Conservation (phyloP, 2,113 vertebrate species). For the Phrynocephalus versicolor region DNA sequence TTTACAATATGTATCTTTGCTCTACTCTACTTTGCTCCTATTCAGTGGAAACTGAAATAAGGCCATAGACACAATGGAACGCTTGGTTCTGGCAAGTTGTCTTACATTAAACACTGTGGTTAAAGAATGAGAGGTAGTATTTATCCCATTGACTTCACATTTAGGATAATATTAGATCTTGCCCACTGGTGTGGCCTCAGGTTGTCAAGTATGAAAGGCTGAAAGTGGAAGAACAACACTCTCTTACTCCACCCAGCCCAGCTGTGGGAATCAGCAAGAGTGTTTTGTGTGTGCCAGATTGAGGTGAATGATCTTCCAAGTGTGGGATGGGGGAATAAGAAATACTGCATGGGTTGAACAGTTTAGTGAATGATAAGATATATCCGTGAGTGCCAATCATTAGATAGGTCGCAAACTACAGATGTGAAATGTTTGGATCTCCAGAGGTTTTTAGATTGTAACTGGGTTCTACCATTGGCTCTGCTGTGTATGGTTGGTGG, state of each 20-base stretch:
- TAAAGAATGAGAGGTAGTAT: background rate
- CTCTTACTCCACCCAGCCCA: background rate
- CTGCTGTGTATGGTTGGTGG: too few species aligned
- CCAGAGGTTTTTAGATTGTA: too few species aligned
- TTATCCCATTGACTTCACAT: background rate
- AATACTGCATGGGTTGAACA: too few species aligned
- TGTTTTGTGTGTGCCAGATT: background rate
- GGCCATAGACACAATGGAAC: background rate
- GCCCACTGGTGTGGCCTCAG: background rate
- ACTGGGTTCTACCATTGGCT: too few species aligned
- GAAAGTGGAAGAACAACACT: background rate
- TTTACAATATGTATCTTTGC: background rate
- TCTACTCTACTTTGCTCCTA: background rate
- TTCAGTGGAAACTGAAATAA: background rate
- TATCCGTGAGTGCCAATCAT: too few species aligned
- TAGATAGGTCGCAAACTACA: too few species aligned
- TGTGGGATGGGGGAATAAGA: too few species aligned
- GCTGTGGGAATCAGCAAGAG: background rate
- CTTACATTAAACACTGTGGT: background rate
- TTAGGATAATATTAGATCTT: background rate
- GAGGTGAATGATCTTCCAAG: too few species aligned
- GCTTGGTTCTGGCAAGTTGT: background rate
- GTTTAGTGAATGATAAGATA: too few species aligned
- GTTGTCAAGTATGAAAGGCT: background rate
- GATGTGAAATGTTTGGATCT: too few species aligned